These are phyloP conservation scores for Eudasyphora cyanicolor DNA, from an alignment of 2,888 invertebrate species.

Conservation along the genomic window DNA sequence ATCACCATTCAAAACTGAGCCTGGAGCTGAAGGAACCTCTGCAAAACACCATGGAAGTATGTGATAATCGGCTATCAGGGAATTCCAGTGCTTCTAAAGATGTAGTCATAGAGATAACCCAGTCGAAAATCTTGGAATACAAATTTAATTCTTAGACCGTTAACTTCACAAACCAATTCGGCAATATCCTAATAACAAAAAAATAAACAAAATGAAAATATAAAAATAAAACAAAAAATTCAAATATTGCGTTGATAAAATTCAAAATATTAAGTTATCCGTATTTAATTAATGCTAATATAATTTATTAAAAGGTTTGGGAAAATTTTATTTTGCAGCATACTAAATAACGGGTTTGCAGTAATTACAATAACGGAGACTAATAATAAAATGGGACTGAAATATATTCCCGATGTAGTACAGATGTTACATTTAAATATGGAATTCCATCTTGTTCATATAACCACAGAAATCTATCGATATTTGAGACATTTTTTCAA, in stretches of 20 bases:
- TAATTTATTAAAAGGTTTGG: background rate
- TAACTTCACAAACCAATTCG: conserved; percentile 8
- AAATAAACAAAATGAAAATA: conserved; percentile 20
- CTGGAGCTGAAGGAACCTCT: conserved; percentile 9
- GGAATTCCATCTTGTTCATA: no score
- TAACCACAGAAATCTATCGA: no score
- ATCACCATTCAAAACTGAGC: conserved; percentile 6
- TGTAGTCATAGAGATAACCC: conserved; percentile 21
- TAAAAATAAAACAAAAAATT: conserved; percentile 3
- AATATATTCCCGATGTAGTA: no score
- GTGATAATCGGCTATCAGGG: conserved; percentile 19
- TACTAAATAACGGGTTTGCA: no score
- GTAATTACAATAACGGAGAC: no score
- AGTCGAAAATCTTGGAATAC: background rate
- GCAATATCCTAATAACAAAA: conserved; percentile 25
- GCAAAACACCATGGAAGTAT: background rate
- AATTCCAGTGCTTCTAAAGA: conserved; percentile 6
- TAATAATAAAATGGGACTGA: no score
- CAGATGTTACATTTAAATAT: no score
- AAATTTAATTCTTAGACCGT: conserved; percentile 19
- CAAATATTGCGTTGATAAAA: background rate
- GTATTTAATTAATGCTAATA: background rate
- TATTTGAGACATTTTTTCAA: no score
- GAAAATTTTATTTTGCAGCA: background rate
- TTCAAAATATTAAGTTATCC: background rate